phyloP scores from a whole-genome alignment of 2,113 vertebrate genomes.

The Campylomormyrus tamandua region DNA sequence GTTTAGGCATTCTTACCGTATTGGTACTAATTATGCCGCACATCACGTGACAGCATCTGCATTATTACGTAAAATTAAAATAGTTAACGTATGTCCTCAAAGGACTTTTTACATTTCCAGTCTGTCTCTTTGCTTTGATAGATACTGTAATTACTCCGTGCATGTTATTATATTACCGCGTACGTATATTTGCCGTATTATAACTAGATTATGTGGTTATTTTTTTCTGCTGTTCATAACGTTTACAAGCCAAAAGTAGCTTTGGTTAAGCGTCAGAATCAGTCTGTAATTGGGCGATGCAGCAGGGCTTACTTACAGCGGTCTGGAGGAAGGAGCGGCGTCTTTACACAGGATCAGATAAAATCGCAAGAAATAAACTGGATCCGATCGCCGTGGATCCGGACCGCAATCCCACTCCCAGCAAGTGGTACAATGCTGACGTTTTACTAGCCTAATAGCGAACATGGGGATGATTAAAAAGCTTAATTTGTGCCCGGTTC shows the following conservation, averaged over 20 bases:
- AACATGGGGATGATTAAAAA: neutral
- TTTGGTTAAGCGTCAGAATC: neutral
- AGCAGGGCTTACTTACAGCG: neutral
- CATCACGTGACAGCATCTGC: neutral
- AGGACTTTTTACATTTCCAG: neutral
- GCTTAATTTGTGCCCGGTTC: neutral
- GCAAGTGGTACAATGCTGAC: neutral
- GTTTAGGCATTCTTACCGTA: neutral
- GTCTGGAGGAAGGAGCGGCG: neutral
- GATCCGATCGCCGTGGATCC: neutral
- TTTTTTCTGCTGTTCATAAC: neutral
- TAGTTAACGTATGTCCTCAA: neutral
- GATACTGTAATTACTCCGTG: neutral
- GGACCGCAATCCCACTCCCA: neutral
- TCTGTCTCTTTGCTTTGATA: neutral
- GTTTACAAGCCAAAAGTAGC: neutral
- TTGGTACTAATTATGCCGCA: neutral
- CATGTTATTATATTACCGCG: constrained; percentile 1
- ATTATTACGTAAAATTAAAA: neutral
- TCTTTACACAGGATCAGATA: neutral
- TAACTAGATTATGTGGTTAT: neutral
- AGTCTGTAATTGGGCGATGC: neutral
- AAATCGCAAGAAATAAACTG: neutral
- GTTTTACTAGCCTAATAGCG: neutral
- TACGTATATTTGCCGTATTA: neutral